Conservation (phyloP, 2,888 invertebrate species). For the Archips crataeganus region DNA sequence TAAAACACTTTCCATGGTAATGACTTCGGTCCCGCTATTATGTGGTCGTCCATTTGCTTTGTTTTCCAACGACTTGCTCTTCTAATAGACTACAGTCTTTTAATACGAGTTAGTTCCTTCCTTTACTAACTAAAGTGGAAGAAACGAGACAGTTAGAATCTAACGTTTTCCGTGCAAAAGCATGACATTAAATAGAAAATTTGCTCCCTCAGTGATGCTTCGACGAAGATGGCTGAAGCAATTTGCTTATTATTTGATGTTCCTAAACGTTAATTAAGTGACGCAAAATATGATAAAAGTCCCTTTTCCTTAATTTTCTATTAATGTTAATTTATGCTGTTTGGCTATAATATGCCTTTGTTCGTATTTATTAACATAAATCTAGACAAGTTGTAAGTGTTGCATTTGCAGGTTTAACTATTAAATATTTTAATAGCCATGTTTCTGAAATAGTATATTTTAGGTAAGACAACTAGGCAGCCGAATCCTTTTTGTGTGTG, state of each 20-base stretch:
- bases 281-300: slow-evolving; percentile 48
- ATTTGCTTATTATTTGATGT: slow-evolving; percentile 45
- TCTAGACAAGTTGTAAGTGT: neutral
- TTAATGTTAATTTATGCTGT: slow-evolving; percentile 54
- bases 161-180: slow-evolving; percentile 10
- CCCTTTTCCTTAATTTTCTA: slow-evolving; percentile 50
- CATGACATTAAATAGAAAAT: slow-evolving; percentile 45
- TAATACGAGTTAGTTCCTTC: slow-evolving; percentile 16
- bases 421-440: too few species aligned
- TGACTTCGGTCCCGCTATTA: slow-evolving; percentile 46
- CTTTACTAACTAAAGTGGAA: slow-evolving; percentile 12
- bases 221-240: slow-evolving; percentile 46
- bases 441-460: too few species aligned
- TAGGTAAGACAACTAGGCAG: too few species aligned
- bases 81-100: slow-evolving; percentile 24
- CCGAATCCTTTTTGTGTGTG: too few species aligned
- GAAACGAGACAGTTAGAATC: slow-evolving; percentile 25
- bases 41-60: slow-evolving; percentile 54
- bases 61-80: slow-evolving; percentile 47
- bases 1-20: slow-evolving; percentile 42
- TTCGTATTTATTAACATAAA: slow-evolving; percentile 6
- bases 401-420: too few species aligned
- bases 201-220: slow-evolving; percentile 53
- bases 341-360: slow-evolving; percentile 15
- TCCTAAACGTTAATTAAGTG: slow-evolving; percentile 58